Evolutionary conservation across 2,888 invertebrate species (phyloP).

Genomic region (Hypomecis atomaria): DNA sequence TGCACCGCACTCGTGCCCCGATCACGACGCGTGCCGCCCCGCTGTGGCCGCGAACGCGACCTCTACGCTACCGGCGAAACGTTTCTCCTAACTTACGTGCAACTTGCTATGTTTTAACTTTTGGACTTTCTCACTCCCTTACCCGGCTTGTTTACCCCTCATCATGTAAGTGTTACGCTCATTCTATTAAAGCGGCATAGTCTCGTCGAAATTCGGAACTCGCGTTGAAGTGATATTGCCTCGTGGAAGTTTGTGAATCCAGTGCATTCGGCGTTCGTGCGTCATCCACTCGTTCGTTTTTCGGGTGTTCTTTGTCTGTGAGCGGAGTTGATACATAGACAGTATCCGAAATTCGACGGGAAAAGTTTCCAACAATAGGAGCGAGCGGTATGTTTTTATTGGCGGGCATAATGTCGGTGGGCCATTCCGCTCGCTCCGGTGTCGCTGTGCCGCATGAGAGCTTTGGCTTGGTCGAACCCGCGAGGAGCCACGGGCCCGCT

Average conservation of each 20-base stretch:
- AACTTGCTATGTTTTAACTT: slow-evolving; percentile 82
- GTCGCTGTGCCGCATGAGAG: slow-evolving; percentile 67
- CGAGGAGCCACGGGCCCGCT: slow-evolving; percentile 57
- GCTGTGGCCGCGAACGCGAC: slow-evolving; percentile 86
- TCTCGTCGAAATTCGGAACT: slow-evolving; percentile 80
- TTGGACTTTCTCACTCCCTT: slow-evolving; percentile 79
- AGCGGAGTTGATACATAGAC: slow-evolving; percentile 61
- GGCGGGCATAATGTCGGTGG: slow-evolving; percentile 46
- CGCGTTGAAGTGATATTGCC: slow-evolving; percentile 70
- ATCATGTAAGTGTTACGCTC: slow-evolving; percentile 83
- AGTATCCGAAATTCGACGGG: slow-evolving; percentile 80
- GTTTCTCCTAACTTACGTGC: slow-evolving; percentile 81
- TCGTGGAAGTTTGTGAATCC: slow-evolving; percentile 81
- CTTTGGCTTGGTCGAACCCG: slow-evolving; percentile 65
- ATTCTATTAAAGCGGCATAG: slow-evolving; percentile 74
- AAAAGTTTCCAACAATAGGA: slow-evolving; percentile 67
- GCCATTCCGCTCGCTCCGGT: slow-evolving; percentile 61
- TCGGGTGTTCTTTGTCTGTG: slow-evolving; percentile 64
- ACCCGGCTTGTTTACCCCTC: slow-evolving; percentile 83
- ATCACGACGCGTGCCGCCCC: slow-evolving; percentile 83
- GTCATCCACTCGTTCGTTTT: slow-evolving; percentile 49
- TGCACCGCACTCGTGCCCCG: slow-evolving; percentile 83
- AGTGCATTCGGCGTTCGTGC: slow-evolving; percentile 66
- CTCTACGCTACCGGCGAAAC: slow-evolving; percentile 85
- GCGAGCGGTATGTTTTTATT: slow-evolving; percentile 65